phyloP scores from a whole-genome alignment of 2,113 vertebrate genomes.

The Xiphophorus couchianus region DNA sequence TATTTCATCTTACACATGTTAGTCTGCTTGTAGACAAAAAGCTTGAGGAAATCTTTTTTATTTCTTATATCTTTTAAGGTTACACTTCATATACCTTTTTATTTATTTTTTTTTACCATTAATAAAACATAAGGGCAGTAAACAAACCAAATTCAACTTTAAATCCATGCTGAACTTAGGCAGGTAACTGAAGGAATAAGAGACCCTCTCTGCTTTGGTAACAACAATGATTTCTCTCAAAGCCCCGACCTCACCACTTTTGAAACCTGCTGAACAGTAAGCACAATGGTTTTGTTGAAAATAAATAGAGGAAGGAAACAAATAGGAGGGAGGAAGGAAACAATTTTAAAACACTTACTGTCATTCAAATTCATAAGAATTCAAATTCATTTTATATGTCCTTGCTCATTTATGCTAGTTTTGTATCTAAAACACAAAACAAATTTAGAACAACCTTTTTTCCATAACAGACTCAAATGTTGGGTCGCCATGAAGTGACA shows the following conservation, averaged over 20 bases:
- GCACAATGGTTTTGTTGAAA: not conserved
- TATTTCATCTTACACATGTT: not conserved
- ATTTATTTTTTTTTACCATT: not conserved
- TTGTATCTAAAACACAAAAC: not conserved
- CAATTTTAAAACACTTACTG: no score
- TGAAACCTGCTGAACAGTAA: not conserved
- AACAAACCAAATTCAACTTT: not conserved
- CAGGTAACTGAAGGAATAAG: constrained; percentile 67
- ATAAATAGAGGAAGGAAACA: not conserved
- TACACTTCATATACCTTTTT: not conserved
- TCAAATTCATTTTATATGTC: not conserved
- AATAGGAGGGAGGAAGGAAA: not conserved
- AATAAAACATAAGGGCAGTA: not conserved
- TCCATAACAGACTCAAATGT: no score
- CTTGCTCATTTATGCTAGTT: not conserved
- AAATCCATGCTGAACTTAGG: constrained; percentile 1
- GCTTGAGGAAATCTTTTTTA: not conserved
- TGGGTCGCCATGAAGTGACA: constrained; percentile 7
- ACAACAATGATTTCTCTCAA: not conserved
- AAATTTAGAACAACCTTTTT: no score
- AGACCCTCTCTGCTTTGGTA: constrained; percentile 42
- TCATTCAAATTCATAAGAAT: no score
- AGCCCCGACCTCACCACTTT: not conserved
- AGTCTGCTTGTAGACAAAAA: not conserved
- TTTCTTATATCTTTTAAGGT: not conserved